Conservation (phyloP, 2,113 vertebrate species). For the Rynchops niger region DNA sequence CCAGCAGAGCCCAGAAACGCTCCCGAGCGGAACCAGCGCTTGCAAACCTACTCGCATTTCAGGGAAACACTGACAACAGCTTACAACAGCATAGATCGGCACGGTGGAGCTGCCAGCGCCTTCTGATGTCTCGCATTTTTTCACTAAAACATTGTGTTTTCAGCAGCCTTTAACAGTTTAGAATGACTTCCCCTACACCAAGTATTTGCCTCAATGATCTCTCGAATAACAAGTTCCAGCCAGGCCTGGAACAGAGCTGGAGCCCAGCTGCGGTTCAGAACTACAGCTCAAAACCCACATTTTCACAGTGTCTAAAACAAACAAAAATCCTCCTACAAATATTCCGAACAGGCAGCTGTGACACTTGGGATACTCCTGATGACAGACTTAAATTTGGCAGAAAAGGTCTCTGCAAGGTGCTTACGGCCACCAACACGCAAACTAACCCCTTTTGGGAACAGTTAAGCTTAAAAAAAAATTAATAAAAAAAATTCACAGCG, state of each 20-base stretch:
- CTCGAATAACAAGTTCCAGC: not conserved
- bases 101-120: fast-evolving
- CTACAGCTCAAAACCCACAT: not conserved
- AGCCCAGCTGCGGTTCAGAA: not conserved
- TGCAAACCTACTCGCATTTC: not conserved
- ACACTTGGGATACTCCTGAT: not conserved
- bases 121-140: not conserved
- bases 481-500: too few species aligned
- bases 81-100: not conserved
- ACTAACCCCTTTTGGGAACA: not conserved
- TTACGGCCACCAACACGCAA: not conserved
- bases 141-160: not conserved
- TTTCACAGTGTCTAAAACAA: not conserved
- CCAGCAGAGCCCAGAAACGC: not conserved
- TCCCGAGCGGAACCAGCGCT: not conserved
- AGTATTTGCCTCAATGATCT: not conserved
- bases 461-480: not conserved
- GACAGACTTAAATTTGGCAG: not conserved
- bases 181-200: not conserved
- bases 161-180: not conserved
- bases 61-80: not conserved
- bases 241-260: not conserved
- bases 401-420: not conserved
- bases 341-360: not conserved
- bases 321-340: not conserved